Conservation (phyloP, 2,888 invertebrate genomes). For the Tuta absoluta region DNA sequence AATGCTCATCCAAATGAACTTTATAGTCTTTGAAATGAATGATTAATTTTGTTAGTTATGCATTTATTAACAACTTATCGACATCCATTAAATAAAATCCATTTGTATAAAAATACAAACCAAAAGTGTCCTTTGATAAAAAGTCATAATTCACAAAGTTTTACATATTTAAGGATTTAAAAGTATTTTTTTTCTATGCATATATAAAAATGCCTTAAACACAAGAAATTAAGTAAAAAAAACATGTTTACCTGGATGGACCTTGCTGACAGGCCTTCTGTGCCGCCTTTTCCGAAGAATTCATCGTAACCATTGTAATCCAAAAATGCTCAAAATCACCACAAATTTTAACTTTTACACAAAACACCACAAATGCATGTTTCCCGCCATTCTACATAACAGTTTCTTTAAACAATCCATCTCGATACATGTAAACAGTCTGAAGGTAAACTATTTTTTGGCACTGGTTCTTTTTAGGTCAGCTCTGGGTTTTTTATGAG, state of each 20-base stretch:
- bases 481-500: conserved; percentile 17
- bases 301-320: conserved; percentile 79
- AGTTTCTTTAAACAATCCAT: background rate
- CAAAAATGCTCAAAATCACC: conserved; percentile 33
- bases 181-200: no score
- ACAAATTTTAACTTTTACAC: conserved; percentile 28
- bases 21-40: no score
- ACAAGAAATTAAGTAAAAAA: conserved; percentile 21
- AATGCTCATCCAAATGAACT: no score
- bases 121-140: no score
- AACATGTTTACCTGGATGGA: conserved; percentile 64
- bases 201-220: no score
- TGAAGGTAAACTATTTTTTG: conserved; percentile 10
- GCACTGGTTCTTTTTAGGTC: conserved; percentile 21
- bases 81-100: no score
- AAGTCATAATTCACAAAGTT: no score
- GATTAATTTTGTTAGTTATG: no score
- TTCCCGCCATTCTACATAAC: conserved; percentile 1
- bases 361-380: background rate
- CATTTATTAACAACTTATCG: no score
- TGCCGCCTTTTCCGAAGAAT: conserved; percentile 77
- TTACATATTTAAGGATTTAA: no score
- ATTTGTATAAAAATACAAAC: no score
- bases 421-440: background rate
- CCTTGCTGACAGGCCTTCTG: conserved; percentile 80